Evolutionary conservation across 2,888 invertebrate genomes (phyloP), one percentile per base, ranked within the genome.

Genomic region (Eristalis arbustorum): DNA sequence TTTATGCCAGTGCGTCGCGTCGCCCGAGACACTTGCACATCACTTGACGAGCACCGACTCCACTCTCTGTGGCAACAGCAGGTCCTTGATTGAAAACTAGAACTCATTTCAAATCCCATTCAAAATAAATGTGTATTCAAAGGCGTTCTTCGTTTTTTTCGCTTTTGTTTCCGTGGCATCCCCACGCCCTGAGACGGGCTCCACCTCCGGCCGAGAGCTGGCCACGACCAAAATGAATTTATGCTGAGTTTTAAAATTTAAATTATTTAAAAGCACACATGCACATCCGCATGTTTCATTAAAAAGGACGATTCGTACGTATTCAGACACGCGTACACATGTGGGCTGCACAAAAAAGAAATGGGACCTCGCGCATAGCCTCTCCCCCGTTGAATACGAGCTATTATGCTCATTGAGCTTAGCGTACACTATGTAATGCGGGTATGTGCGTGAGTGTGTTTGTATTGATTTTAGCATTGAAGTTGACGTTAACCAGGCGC

Each of bases 391-490:
- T 85, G 81, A 85, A 85, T 84, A 77, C 71, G 49, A 49, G 72
- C 76, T 61, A 80, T 81, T 77, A 80, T 84, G 73, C 85, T 85
- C 74, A 82, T 85, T 81, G 82, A 78, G 85, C 77, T 85, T 85
- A 85, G 85, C 85, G 82, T 78, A 77, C 77, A 81, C 71, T 68
- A 61, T 73, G 69, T 77, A 40, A 63, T 74, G 77, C 73, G 62
- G 25, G 68, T 63, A 67, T 69, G 76, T 59, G 77, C 84, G 77
- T 82, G 73, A 74, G 74, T 82, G 85, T 85, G 82, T 77, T 82
- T 61, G 77, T 85, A 85, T 85, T 85, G 85, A 85, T 85, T 85
- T 85, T 82, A 82, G 82, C 74, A 71, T 74, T 85, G 77, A 85
- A 85, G 85, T 85, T 85, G 85, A 85, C 85, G 82, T 69, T 82